Evolutionary conservation across 2,113 vertebrate genomes (phyloP).

Genomic region (Setophaga kirtlandii): DNA sequence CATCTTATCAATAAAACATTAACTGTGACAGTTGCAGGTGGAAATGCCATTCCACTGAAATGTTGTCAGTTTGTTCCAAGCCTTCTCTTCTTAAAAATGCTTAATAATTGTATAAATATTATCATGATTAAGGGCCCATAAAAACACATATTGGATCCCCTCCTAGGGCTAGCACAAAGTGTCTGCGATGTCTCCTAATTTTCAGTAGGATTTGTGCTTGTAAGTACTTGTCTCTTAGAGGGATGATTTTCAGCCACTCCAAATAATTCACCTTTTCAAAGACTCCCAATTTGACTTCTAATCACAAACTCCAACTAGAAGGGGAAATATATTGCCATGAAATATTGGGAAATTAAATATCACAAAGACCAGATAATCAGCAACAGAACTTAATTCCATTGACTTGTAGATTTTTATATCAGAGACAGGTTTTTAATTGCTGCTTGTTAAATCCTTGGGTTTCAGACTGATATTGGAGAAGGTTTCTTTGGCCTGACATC

Average conservation of each 20-base stretch:
- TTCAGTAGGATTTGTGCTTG: not conserved
- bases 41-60: not conserved
- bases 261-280: constrained; percentile 6
- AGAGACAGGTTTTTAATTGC: not conserved
- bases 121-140: not conserved
- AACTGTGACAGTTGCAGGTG: not conserved
- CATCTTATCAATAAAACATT: constrained; percentile 18
- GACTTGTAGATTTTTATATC: not conserved
- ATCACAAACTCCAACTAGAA: not conserved
- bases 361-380: not conserved
- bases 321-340: not conserved
- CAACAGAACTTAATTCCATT: not conserved
- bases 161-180: not conserved
- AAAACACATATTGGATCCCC: not conserved
- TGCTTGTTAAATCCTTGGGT: not conserved
- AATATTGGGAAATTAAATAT: not conserved
- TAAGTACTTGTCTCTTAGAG: not conserved
- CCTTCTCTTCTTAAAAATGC: not conserved
- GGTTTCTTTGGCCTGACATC: not conserved
- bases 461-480: not conserved
- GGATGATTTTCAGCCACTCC: not conserved
- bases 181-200: not conserved
- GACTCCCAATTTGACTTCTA: not conserved
- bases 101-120: not conserved
- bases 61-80: not conserved